These are phyloP conservation scores for Procavia capensis DNA, from an alignment of 2,113 vertebrate genomes.

Conservation along the genomic window DNA sequence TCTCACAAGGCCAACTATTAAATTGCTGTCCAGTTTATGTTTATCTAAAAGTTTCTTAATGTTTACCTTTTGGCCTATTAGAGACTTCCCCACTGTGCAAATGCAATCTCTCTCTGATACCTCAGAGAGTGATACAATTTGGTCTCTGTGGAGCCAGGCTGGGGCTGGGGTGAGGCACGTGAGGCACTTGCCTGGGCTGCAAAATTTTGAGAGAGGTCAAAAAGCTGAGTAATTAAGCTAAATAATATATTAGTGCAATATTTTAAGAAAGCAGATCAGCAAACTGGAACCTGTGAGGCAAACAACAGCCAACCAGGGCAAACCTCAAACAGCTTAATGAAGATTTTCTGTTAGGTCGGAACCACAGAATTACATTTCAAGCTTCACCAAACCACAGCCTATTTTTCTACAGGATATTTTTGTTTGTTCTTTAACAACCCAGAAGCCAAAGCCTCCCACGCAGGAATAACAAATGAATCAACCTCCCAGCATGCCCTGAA, in stretches of 20 bases:
- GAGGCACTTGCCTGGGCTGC: not conserved
- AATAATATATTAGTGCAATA: not conserved
- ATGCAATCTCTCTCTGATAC: not conserved
- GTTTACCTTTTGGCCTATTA: not conserved
- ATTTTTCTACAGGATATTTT: slow-evolving; percentile 64
- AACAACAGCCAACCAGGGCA: not conserved
- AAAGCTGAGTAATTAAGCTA: not conserved
- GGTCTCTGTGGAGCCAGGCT: not conserved
- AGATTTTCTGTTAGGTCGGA: slow-evolving; percentile 54
- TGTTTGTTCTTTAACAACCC: slow-evolving; percentile 73
- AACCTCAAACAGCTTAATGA: slow-evolving; percentile 29
- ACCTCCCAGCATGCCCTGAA: slow-evolving; percentile 38
- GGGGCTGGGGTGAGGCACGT: not conserved
- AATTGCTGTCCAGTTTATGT: not conserved
- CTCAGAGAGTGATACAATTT: not conserved
- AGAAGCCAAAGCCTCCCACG: slow-evolving; percentile 21
- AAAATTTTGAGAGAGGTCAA: not conserved
- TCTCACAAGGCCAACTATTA: not conserved
- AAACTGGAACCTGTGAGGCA: not conserved
- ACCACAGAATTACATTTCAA: slow-evolving; percentile 62
- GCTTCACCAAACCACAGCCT: slow-evolving; percentile 21
- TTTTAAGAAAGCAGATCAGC: slow-evolving; percentile 34
- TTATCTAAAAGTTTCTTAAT: not conserved
- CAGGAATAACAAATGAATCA: slow-evolving; percentile 61
- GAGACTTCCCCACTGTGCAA: not conserved